Base-by-base conservation (phyloP, 2,797 vertebrate genomes). In the Ambastaia sidthimunki region DNA sequence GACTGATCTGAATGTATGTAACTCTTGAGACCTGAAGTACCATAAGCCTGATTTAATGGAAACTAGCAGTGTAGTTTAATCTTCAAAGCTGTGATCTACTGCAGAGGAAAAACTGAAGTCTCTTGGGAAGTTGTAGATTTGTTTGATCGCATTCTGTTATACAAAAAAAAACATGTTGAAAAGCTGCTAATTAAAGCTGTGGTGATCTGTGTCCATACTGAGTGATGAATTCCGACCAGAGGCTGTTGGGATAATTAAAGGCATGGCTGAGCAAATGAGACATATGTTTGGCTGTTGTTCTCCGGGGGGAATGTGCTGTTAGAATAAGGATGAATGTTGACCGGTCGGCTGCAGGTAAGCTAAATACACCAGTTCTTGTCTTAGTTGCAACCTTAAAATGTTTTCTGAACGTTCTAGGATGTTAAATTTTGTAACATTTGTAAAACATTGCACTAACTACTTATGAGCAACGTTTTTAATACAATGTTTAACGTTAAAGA, bases 91-190 rank as follows among this genome's bases (percentile, higher is more conserved):
- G 9, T n/a, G 50, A 74, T 55, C 41, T 52, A 16, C 50, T 11
- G 18, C 23, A 80, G 50, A 71, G 70, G 74, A 59, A 67, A 78
- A 47, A 47, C 44, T 55, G 18, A 62, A 57, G 50, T 62, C 74
- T 69, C 47, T 1, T 0, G 57, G 77, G 77, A 81, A 54, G 63
- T 21, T 34, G 34, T 21, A 41, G 73, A 65, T 84, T 52, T 82
- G 72, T 82, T 83, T 87, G 81, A 82, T 85, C 74, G 67, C 37
- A 70, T 65, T 67, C 68, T 77, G 60, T 68, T 80, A 73, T 31
- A 59, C 18, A 77, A 28, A 65, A 78, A 80, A 74, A 67, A 52
- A 62, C 21, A 34, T 41, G 52, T 37, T 65, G 62, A 52, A 52
- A 50, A 37, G 59, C 59, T 16, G 71, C 75, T 81, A 83, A 84